Evolutionary conservation across 2,797 vertebrate genomes (phyloP).

Genomic region (Chloroceryle inda): DNA sequence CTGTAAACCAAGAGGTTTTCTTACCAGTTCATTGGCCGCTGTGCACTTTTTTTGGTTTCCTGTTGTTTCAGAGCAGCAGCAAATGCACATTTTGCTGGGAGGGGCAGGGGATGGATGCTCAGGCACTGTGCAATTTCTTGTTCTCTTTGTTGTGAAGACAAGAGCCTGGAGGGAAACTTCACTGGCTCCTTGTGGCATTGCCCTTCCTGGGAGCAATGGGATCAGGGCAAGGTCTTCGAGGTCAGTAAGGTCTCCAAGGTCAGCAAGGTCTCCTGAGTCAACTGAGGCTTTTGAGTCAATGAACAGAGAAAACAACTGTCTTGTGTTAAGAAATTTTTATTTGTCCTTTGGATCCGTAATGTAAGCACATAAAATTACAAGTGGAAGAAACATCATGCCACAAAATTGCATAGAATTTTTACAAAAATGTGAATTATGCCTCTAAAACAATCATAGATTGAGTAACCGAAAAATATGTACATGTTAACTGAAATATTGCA

Average conservation of each 20-base stretch:
- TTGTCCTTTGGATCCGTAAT: constrained; percentile 86
- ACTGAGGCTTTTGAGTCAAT: not conserved
- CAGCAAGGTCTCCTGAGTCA: not conserved
- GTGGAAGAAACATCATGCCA: constrained; percentile 91
- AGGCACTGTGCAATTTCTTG: not conserved
- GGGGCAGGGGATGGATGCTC: not conserved
- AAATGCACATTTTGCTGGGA: not conserved
- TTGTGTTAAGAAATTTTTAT: constrained; percentile 88
- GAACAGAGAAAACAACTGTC: not conserved
- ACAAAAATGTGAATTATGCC: constrained; percentile 87
- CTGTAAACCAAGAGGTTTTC: not conserved
- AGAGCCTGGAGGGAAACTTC: not conserved
- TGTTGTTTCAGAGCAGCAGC: not conserved
- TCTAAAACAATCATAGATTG: constrained; percentile 82
- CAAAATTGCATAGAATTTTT: constrained; percentile 92
- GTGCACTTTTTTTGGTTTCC: not conserved
- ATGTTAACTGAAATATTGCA: constrained; percentile 78
- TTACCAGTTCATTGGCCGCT: not conserved
- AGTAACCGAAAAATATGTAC: constrained; percentile 83
- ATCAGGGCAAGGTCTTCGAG: not conserved
- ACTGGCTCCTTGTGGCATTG: not conserved
- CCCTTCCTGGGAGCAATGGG: not conserved
- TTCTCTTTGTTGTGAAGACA: not conserved
- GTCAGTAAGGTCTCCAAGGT: not conserved
- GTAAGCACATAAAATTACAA: constrained; percentile 90